These are phyloP conservation scores for Oostethus manadensis DNA, from an alignment of 2,113 vertebrate species.

Conservation along the genomic window DNA sequence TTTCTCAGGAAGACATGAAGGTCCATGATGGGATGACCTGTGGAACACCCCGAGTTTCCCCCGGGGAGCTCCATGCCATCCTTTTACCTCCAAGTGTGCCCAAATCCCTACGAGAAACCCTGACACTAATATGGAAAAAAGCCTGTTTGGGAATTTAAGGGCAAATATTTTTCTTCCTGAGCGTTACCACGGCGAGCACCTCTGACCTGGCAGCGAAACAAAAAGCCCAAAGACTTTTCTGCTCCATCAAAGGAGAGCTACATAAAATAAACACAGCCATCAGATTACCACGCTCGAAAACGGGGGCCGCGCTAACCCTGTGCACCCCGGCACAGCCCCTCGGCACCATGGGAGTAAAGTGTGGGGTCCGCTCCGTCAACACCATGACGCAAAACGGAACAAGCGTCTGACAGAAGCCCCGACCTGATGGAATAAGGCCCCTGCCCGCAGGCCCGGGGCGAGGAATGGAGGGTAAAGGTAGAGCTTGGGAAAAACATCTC, in stretches of 20 bases:
- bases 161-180: conserved; percentile 82
- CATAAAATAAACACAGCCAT: conserved; percentile 81
- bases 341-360: conserved; percentile 72
- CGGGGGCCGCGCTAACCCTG: conserved; percentile 61
- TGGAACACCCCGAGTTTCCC: conserved; percentile 43
- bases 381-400: conserved; percentile 81
- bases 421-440: conserved; percentile 74
- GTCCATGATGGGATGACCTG: conserved; percentile 40
- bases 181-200: conserved; percentile 75
- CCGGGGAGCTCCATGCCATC: conserved; percentile 30
- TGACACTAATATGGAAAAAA: conserved; percentile 80
- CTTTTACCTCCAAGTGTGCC: conserved; percentile 59
- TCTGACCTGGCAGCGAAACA: conserved; percentile 76
- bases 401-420: conserved; percentile 77
- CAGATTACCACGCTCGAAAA: conserved; percentile 77
- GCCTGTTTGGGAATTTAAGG: conserved; percentile 76
- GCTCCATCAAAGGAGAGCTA: conserved; percentile 75
- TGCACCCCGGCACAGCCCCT: conserved; percentile 57
- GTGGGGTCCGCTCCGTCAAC: conserved; percentile 80
- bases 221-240: conserved; percentile 80
- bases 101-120: conserved; percentile 64
- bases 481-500: conserved; percentile 41
- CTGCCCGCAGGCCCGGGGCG: conserved; percentile 63
- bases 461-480: conserved; percentile 47
- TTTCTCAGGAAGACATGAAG: conserved; percentile 33